phyloP scores from a whole-genome alignment of 1,140 invertebrate species.

The Bombus waltoni region DNA sequence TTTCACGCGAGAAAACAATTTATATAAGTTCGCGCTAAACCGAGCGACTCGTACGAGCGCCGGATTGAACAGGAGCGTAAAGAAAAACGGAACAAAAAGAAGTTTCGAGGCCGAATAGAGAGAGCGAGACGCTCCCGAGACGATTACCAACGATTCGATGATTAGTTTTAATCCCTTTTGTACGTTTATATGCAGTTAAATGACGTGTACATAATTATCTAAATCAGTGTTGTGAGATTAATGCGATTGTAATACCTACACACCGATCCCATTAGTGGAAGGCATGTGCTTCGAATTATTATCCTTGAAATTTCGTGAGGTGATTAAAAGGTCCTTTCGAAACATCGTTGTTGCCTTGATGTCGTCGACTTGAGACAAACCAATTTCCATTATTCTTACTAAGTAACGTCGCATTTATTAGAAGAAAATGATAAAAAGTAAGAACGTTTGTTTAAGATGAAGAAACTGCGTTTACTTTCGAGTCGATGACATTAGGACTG shows the following conservation, averaged over 20 bases:
- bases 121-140: slow-evolving; percentile 1
- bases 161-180: slow-evolving; percentile 73
- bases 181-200: slow-evolving; percentile 79
- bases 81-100: neutral
- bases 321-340: slow-evolving; percentile 70
- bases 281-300: slow-evolving; percentile 68
- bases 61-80: neutral
- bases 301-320: slow-evolving; percentile 69
- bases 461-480: neutral
- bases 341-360: neutral
- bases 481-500: neutral
- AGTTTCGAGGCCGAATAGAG: neutral
- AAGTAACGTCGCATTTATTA: neutral
- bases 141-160: slow-evolving; percentile 62
- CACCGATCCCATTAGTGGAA: slow-evolving; percentile 63
- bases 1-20: neutral
- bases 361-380: neutral
- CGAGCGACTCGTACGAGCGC: neutral
- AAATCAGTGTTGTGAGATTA: slow-evolving; percentile 71
- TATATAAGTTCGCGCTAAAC: slow-evolving; percentile 17
- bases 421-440: neutral
- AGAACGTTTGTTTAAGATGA: neutral
- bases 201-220: slow-evolving; percentile 70
- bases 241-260: slow-evolving; percentile 70
- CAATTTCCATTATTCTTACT: neutral